A percentile compares a stretch with the other conserved stretches of the same genome.
Conservation (phyloP, 2,113 vertebrate species). For the Tupaia chinensis region DNA sequence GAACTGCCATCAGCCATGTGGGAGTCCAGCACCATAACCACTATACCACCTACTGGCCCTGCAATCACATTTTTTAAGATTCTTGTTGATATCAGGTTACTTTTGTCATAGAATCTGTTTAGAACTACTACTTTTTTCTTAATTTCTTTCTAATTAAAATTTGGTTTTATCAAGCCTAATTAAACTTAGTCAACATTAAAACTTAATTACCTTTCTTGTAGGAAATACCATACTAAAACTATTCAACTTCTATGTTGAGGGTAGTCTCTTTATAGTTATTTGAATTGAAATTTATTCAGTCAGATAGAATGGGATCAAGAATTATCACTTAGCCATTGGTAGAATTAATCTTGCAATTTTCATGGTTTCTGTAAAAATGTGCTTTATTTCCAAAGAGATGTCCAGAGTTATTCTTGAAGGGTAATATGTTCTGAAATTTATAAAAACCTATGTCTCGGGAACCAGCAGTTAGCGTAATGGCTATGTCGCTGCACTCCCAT, state of each 20-base stretch:
- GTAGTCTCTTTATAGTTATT: conserved; percentile 48
- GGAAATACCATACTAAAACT: conserved; percentile 55
- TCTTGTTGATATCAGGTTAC: conserved; percentile 65
- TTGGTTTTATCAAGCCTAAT: conserved; percentile 66
- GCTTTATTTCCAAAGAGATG: conserved; percentile 30
- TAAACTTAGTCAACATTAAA: conserved; percentile 65
- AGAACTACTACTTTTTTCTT: conserved; percentile 38
- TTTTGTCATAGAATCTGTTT: conserved; percentile 66
- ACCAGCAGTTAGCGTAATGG: no score
- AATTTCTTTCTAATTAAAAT: conserved; percentile 69
- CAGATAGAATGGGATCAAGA: background rate
- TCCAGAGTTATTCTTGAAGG: conserved; percentile 51
- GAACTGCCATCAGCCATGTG: no score
- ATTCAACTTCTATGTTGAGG: background rate
- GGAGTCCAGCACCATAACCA: no score
- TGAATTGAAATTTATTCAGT: conserved; percentile 61
- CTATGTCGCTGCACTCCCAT: no score
- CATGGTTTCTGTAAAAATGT: background rate
- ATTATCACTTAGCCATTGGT: conserved; percentile 44
- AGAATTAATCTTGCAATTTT: conserved; percentile 14
- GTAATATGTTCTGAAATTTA: conserved; percentile 47
- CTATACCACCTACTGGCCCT: no score
- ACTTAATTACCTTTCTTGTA: conserved; percentile 57
- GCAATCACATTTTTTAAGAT: conserved; percentile 40
- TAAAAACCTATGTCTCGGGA: background rate